Base-by-base conservation (phyloP, 92 coral and sea anemone species). In the Epizoanthus scotinus region DNA sequence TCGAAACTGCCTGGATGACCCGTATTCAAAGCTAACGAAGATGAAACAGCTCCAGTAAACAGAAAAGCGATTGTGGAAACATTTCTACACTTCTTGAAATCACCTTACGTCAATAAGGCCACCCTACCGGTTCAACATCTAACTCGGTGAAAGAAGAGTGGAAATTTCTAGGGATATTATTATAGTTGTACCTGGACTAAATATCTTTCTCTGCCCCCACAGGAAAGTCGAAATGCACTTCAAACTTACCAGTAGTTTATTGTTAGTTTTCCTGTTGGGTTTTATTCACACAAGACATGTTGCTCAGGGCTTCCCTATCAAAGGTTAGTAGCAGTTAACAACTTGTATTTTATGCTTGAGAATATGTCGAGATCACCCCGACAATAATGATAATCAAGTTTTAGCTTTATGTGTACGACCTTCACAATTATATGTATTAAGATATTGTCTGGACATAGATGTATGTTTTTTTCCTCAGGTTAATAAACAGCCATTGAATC, bases 171-270 rank as follows among this genome's bases (percentile, higher is more conserved):
- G 24, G 42, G 67, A 12, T 6, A 57, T 55, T 6, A 57, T 55
- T 36, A 44, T 5, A 19, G 12, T 74, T 31, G 60, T 27, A 24
- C 68, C 24, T 44, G 42, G 8, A 53, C 8, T 75, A 21, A 75
- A 40, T 36, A 5, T 21, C 34, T 75, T 0, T 59, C 14, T 21
- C 52, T 59, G 6, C 62, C 2, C 19, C 67, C 10, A 75, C 81
- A 75, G 81, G 81, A 42, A 75, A 55, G 81, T 60, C 67, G 57
- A 75, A 75, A 75, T 75, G 81, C 81, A 56, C 20, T 73, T 73
- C 65, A 73, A 67, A 58, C 17, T 60, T 59, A 75, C 81, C 58
- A 60, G 81, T 75, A 40, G 81, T 59, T 75, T 75, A 55, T 59
- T 75, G 81, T 75, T 75, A 59, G 55, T 75, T 2, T 75, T 75